Base-by-base conservation (phyloP, 2,888 invertebrate species). In the Tenthredo mesomela region DNA sequence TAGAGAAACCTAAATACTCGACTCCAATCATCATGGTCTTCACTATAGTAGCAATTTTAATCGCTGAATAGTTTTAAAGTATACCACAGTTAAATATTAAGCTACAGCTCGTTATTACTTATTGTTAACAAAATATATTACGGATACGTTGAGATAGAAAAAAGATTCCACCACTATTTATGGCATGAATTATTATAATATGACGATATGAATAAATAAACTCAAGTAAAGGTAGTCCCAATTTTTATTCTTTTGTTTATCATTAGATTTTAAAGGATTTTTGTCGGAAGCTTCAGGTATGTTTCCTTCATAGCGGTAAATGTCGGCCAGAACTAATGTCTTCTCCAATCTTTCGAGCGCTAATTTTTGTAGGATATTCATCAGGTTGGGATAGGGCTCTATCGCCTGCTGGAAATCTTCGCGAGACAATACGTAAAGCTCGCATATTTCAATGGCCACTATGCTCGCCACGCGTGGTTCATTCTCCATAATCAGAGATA, bases 371-470 rank as follows among this genome's bases (percentile, higher is more conserved):
- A 94, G 88, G 25, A 89, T 90, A 33, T 88, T 88, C 7, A 91
- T 87, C 1, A 94, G 84, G 82, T 93, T 92, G 0, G 94, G 93
- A 89, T 93, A 93, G 0, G 91, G 90, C 0, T 89, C 88, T 2
- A 94, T 89, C 2, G 91, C 90, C n/a, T 89, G 88, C 7, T 90
- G 89, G 86, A 94, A 94, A 85, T 93, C 92, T 25, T 88, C 88
- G 58, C 93, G 91, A 7, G 88, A 88, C 25, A 94, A 86, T 29
- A 91, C 87, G 84, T 92, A 93, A 54, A 94, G 87, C 86, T 94
- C 94, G 85, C 94, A 93, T 29, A 93, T 93, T 86, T 94, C 94
- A 18, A 94, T 90, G 0, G 94, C 94, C 1, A 93, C 87, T 3
- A 94, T 92, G 10, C 89, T 93, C 0, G 93, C 93, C 1, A 92